These are phyloP conservation scores for Oscheius onirici DNA, from an alignment of 2,888 invertebrate genomes.

Conservation along the genomic window DNA sequence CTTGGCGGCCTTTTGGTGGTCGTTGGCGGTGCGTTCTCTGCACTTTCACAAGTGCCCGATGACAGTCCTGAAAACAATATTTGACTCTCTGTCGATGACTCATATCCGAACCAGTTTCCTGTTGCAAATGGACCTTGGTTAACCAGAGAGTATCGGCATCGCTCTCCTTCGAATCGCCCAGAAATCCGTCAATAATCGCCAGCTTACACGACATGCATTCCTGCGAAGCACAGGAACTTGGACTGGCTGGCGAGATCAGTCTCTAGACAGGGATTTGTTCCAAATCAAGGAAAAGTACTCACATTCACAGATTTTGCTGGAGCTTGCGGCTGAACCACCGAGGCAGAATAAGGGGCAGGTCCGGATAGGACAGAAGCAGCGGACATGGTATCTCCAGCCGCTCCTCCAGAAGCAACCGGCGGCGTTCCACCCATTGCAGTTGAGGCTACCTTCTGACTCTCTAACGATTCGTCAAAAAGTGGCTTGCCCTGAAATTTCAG, in stretches of 20 bases:
- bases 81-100: background rate
- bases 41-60: slow-evolving; percentile 9
- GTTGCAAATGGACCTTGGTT: background rate
- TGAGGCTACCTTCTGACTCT: background rate
- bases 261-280: background rate
- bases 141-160: slow-evolving; percentile 7
- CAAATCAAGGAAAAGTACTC: background rate
- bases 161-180: slow-evolving; percentile 28
- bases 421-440: background rate
- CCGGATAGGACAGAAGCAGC: background rate
- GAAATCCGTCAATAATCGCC: slow-evolving; percentile 45
- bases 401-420: background rate
- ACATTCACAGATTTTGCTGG: slow-evolving; percentile 20
- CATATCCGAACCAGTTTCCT: slow-evolving; percentile 11
- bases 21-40: slow-evolving; percentile 20
- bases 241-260: background rate
- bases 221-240: slow-evolving; percentile 8
- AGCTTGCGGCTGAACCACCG: background rate
- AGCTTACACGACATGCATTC: slow-evolving; percentile 55
- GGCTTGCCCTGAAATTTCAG: slow-evolving; percentile 2
- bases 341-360: background rate
- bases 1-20: slow-evolving; percentile 11
- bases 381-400: background rate
- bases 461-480: slow-evolving; percentile 10
- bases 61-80: slow-evolving; percentile 21